Evolutionary conservation across 2,797 vertebrate genomes (phyloP).

Genomic region (Synaphobranchus kaupii): DNA sequence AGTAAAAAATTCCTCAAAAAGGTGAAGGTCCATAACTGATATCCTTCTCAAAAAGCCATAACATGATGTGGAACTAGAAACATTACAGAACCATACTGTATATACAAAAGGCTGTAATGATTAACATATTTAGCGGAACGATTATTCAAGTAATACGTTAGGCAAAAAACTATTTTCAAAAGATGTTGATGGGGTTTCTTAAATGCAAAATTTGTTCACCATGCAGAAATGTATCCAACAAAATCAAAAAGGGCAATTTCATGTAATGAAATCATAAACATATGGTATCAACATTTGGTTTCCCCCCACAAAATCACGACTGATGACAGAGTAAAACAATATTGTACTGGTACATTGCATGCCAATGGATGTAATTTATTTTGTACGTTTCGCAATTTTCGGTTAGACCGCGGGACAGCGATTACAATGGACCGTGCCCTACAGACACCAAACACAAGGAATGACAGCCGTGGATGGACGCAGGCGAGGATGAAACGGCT

Average conservation of each 20-base stretch:
- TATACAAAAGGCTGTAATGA: not conserved
- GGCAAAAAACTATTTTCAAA: not conserved
- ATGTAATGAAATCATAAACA: not conserved
- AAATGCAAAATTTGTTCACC: not conserved
- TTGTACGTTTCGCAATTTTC: not conserved
- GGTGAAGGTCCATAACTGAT: not conserved
- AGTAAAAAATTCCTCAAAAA: not conserved
- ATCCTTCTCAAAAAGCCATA: not conserved
- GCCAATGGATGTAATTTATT: not conserved
- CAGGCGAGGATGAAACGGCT: not conserved
- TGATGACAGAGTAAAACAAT: not conserved
- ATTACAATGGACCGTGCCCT: not conserved
- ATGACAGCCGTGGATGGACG: not conserved
- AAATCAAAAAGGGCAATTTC: not conserved
- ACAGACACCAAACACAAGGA: not conserved
- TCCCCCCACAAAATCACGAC: not conserved
- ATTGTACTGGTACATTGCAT: not conserved
- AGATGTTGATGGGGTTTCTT: not conserved
- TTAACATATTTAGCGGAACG: not conserved
- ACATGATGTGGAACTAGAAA: not conserved
- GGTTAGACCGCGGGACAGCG: not conserved
- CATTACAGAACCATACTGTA: not conserved
- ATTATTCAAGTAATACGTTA: not conserved
- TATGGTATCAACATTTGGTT: not conserved
- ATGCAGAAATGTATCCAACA: not conserved